A percentile compares a stretch with the other conserved stretches of the same genome.
These are phyloP conservation scores for Callaeas wilsoni DNA, from an alignment of 2,113 vertebrate genomes.

Conservation along the genomic window DNA sequence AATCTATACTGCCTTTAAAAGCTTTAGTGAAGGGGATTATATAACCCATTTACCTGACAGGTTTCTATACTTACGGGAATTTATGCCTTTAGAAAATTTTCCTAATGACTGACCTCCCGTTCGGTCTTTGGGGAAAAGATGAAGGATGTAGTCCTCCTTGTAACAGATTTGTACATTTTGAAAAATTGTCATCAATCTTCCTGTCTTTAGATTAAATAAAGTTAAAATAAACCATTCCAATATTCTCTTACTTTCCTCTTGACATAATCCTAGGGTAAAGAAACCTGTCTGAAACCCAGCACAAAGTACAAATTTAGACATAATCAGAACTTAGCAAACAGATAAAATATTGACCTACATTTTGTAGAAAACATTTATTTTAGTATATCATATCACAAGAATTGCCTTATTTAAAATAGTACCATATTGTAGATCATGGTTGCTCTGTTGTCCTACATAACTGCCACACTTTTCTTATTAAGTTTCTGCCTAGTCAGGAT, in stretches of 20 bases:
- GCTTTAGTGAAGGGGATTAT: not conserved
- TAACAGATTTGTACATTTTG: not conserved
- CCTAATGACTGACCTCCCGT: not conserved
- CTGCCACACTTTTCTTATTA: not conserved
- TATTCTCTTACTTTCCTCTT: not conserved
- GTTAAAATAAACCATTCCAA: not conserved
- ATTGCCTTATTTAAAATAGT: not conserved
- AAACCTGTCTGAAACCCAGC: not conserved
- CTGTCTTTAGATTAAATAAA: not conserved
- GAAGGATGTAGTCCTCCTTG: not conserved
- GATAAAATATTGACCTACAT: not conserved
- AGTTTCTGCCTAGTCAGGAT: not conserved
- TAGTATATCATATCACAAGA: not conserved
- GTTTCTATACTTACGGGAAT: not conserved
- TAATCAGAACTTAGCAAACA: not conserved
- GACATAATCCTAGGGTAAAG: not conserved
- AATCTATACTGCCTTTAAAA: not conserved
- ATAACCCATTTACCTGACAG: not conserved
- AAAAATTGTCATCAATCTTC: not conserved
- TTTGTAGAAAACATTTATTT: not conserved
- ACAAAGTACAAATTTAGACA: not conserved
- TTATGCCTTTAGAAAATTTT: not conserved
- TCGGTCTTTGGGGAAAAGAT: not conserved
- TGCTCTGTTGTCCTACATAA: not conserved
- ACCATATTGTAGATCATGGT: not conserved